phyloP scores from a whole-genome alignment of 2,113 vertebrate genomes.

The Astur gentilis region DNA sequence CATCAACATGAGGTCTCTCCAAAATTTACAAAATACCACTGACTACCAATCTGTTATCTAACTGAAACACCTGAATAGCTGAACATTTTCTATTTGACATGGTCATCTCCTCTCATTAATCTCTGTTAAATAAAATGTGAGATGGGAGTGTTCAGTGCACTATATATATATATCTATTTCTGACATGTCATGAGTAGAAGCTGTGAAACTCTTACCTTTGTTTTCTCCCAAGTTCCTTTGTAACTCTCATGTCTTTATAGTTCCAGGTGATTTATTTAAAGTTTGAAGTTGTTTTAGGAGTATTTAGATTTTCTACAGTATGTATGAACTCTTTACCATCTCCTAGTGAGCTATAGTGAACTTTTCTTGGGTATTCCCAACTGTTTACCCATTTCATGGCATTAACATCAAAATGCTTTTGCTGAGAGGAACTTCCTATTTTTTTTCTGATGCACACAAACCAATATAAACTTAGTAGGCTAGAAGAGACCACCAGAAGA shows the following conservation, averaged over 20 bases:
- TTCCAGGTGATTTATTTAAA: neutral
- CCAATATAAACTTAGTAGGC: neutral
- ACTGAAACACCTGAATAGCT: neutral
- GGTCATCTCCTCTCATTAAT: neutral
- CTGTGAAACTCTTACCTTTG: neutral
- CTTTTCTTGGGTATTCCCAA: neutral
- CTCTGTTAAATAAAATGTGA: neutral
- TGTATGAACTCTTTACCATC: neutral
- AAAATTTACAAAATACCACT: neutral
- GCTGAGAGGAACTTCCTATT: neutral
- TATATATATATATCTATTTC: neutral
- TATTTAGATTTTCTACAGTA: neutral
- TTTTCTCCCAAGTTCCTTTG: neutral
- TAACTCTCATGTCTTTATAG: neutral
- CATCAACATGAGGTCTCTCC: neutral
- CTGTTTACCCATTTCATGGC: neutral
- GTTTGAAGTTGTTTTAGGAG: neutral
- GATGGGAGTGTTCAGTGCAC: rapidly evolving
- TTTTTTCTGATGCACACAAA: neutral
- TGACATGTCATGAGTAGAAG: neutral
- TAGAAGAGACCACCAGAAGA: neutral
- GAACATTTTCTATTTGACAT: neutral
- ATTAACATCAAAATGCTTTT: neutral
- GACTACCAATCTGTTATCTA: neutral
- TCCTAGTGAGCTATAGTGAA: neutral